Evolutionary conservation across 2,797 vertebrate genomes (phyloP).

Genomic region (Hoplostethus atlanticus): DNA sequence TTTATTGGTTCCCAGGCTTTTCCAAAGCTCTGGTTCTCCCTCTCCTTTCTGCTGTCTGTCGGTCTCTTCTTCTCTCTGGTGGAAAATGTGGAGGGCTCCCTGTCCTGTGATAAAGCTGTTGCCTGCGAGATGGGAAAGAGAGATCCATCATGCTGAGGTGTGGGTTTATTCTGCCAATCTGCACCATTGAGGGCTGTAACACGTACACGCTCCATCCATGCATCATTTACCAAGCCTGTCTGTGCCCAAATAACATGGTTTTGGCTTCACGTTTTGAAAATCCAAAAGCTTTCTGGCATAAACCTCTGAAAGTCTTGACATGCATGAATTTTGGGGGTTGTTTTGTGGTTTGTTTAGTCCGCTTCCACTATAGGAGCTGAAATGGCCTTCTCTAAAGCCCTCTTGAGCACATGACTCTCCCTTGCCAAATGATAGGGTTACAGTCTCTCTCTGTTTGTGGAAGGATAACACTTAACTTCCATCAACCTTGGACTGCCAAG

Average conservation of each 20-base stretch:
- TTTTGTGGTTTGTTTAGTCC: constrained; percentile 69
- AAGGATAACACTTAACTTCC: constrained; percentile 73
- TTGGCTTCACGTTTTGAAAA: constrained; percentile 61
- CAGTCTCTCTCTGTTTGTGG: constrained; percentile 70
- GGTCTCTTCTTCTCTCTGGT: constrained; percentile 58
- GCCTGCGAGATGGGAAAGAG: constrained; percentile 76
- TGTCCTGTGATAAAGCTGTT: constrained; percentile 84
- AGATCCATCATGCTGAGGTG: constrained; percentile 78
- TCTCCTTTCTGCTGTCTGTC: constrained; percentile 46
- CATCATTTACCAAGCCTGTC: constrained; percentile 78
- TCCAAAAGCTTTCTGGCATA: constrained; percentile 62
- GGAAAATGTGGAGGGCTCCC: constrained; percentile 75
- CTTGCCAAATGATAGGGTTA: constrained; percentile 70
- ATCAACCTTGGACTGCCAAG: constrained; percentile 58
- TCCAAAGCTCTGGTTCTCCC: constrained; percentile 41
- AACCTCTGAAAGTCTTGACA: constrained; percentile 62
- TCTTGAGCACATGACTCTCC: constrained; percentile 32
- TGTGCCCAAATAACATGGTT: constrained; percentile 67
- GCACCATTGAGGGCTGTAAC: constrained; percentile 76
- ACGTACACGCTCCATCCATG: constrained; percentile 70
- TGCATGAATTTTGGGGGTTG: constrained; percentile 65
- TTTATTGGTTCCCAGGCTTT: constrained; percentile 77
- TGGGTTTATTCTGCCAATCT: constrained; percentile 73
- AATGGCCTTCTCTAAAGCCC: constrained; percentile 50
- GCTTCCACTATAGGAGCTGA: constrained; percentile 40